These are phyloP conservation scores for Glyphotaelius pellucidus DNA, from an alignment of 2,888 invertebrate species.

Conservation along the genomic window DNA sequence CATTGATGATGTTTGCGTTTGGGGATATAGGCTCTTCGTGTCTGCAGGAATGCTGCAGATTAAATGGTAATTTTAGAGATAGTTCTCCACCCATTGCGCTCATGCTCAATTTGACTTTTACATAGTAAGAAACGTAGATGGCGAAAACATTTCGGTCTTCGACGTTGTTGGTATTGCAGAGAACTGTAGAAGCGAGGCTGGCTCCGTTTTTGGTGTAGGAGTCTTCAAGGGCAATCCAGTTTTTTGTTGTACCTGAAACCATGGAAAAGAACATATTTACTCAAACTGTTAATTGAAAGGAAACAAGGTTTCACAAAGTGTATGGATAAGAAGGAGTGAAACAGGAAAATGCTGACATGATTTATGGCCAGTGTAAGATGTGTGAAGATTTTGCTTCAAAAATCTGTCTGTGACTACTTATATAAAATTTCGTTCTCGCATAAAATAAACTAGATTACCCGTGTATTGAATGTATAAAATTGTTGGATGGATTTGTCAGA, in stretches of 20 bases:
- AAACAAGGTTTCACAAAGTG: background rate
- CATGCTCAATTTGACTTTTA: slow-evolving; percentile 89
- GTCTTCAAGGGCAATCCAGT: slow-evolving; percentile 94
- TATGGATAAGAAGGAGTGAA: background rate
- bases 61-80: slow-evolving; percentile 88
- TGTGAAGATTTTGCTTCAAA: background rate
- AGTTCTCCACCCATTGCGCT: slow-evolving; percentile 90
- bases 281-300: slow-evolving; percentile 12
- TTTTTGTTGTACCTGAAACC: slow-evolving; percentile 86
- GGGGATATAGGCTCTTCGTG: slow-evolving; percentile 77
- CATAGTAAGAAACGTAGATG: slow-evolving; percentile 94
- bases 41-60: slow-evolving; percentile 84
- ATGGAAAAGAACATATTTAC: background rate
- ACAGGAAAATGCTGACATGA: no score
- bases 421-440: no score
- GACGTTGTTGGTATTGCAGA: slow-evolving; percentile 76
- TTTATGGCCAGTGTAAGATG: background rate
- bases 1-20: slow-evolving; percentile 47
- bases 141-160: slow-evolving; percentile 92
- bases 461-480: no score
- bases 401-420: no score
- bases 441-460: no score
- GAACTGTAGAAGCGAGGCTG: slow-evolving; percentile 80
- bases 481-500: background rate
- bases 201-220: slow-evolving; percentile 85